Evolutionary conservation across 1,140 invertebrate species (phyloP).

Genomic region (Eupeodes corollae): DNA sequence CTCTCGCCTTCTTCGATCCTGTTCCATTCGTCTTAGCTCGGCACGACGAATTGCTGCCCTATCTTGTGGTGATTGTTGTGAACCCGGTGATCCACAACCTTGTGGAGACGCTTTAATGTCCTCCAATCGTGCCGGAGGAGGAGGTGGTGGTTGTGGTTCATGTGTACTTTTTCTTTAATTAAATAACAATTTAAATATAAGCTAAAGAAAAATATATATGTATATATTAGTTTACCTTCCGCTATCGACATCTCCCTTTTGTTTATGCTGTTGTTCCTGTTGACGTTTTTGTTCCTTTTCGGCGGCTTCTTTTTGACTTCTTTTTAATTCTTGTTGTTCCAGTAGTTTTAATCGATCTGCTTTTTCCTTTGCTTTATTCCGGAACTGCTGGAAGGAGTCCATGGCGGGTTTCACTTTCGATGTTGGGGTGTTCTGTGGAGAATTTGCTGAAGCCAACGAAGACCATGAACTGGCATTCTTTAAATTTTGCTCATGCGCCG

Average conservation of each 20-base stretch:
- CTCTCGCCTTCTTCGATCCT: conserved; percentile 80
- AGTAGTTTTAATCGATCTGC: conserved; percentile 77
- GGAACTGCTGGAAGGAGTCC: conserved; percentile 70
- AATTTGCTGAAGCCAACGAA: conserved; percentile 69
- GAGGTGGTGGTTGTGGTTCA: conserved; percentile 21
- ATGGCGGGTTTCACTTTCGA: conserved; percentile 54
- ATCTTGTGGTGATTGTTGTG: conserved; percentile 52
- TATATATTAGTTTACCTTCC: conserved; percentile 19
- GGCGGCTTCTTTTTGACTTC: conserved; percentile 62
- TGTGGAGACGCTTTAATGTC: conserved; percentile 43
- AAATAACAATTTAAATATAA: not conserved
- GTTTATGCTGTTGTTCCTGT: conserved; percentile 53
- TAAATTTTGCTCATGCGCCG: conserved; percentile 58
- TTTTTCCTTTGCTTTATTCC: conserved; percentile 91
- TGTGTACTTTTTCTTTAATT: conserved; percentile 41
- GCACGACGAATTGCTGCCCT: conserved; percentile 62
- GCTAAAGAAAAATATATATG: not conserved
- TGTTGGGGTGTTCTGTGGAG: conserved; percentile 52
- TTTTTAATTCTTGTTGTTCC: conserved; percentile 80
- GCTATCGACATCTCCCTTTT: conserved; percentile 39
- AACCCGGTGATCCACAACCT: conserved; percentile 39
- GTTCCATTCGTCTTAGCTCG: conserved; percentile 67
- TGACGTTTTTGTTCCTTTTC: conserved; percentile 37
- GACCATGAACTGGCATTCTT: conserved; percentile 91
- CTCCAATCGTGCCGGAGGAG: conserved; percentile 39